These are phyloP conservation scores for Automeris io DNA, from an alignment of 2,888 invertebrate species.

Conservation along the genomic window DNA sequence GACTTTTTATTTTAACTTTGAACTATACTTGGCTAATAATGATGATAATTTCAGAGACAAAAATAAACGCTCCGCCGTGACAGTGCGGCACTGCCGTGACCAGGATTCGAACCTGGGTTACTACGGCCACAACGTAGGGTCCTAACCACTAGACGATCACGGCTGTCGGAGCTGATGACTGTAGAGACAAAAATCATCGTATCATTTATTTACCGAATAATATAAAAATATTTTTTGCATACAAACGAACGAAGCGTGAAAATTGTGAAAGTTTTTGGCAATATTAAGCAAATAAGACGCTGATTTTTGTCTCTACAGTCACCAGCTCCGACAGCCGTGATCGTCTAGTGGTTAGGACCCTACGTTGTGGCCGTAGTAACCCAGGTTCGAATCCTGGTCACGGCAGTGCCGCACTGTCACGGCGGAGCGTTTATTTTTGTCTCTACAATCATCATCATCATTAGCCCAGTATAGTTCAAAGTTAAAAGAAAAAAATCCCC, in stretches of 20 bases:
- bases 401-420: constrained; percentile 28
- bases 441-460: not conserved
- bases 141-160: constrained; percentile 84
- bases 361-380: constrained; percentile 88
- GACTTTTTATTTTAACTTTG: too few relatives aligned
- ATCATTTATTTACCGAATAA: too few relatives aligned
- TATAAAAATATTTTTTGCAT: not conserved
- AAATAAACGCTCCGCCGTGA: not conserved
- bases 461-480: not conserved
- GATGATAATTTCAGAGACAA: too few relatives aligned
- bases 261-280: not conserved
- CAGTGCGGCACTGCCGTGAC: constrained; percentile 44
- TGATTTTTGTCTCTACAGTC: constrained; percentile 69
- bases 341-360: constrained; percentile 87
- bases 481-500: too few relatives aligned
- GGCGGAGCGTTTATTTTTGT: constrained; percentile 10
- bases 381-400: constrained; percentile 80
- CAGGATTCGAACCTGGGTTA: constrained; percentile 85
- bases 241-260: not conserved
- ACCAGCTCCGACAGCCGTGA: constrained; percentile 57
- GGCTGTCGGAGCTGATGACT: constrained; percentile 37
- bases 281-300: not conserved
- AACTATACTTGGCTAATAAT: too few relatives aligned
- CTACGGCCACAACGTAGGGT: constrained; percentile 87
- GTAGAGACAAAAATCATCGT: too few relatives aligned